These are phyloP conservation scores for Penaeus japonicus DNA, from an alignment of 1,140 invertebrate species.

Conservation along the genomic window DNA sequence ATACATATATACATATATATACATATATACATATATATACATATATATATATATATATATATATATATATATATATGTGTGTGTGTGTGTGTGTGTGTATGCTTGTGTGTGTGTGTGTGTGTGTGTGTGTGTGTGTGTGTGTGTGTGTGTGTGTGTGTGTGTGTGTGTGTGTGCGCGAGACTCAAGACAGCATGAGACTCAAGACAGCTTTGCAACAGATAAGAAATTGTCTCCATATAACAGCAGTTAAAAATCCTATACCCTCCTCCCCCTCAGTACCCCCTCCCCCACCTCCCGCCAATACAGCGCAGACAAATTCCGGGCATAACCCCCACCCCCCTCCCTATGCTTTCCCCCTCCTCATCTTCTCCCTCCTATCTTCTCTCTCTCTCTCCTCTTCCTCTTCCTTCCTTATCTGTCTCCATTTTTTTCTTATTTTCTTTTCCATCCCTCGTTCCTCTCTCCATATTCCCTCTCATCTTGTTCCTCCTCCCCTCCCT, in stretches of 20 bases:
- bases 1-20: background rate
- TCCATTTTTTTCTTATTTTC: too few species aligned
- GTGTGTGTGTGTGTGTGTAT: background rate
- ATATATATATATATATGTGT: background rate
- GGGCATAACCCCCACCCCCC: background rate
- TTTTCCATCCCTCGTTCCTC: too few species aligned
- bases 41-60: background rate
- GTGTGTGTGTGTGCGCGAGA: background rate
- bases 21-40: background rate
- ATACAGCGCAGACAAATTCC: too few species aligned
- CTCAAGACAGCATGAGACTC: too few species aligned
- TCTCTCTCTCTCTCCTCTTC: background rate
- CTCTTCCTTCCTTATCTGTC: background rate
- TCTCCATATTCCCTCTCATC: background rate
- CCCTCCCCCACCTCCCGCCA: background rate
- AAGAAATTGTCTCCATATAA: too few species aligned
- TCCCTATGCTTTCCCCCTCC: background rate
- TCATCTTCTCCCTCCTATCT: background rate
- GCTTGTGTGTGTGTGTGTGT: slow-evolving; percentile 4
- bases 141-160: slow-evolving; percentile 1
- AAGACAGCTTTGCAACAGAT: too few species aligned
- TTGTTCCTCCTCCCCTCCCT: background rate
- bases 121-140: background rate
- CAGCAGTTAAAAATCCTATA: too few species aligned
- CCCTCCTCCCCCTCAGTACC: too few species aligned